phyloP scores from a whole-genome alignment of 2,888 invertebrate species.

The Agapostemon virescens region DNA sequence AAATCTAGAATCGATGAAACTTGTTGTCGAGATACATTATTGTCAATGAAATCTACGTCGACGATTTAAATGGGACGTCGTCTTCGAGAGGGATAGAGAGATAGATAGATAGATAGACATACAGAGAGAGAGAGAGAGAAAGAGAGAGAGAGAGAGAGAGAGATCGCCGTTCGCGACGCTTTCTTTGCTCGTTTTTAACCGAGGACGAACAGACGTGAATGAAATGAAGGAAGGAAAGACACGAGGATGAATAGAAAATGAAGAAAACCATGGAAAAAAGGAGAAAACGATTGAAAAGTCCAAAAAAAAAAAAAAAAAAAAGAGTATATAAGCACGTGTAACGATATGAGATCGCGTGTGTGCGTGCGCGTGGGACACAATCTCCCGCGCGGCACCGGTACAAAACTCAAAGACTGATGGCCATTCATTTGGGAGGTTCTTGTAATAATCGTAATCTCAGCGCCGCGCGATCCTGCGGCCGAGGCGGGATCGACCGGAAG shows the following conservation, averaged over 20 bases:
- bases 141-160: neutral
- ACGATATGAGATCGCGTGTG: conserved; percentile 33
- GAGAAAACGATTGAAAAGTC: neutral
- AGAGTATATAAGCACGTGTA: neutral
- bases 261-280: neutral
- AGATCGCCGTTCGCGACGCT: conserved; percentile 8
- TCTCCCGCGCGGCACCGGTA: conserved; percentile 37
- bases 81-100: neutral
- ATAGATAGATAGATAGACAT: too few species aligned
- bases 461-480: conserved; percentile 47
- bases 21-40: neutral
- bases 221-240: neutral
- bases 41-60: neutral
- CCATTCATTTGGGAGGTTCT: conserved; percentile 74
- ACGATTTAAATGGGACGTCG: neutral
- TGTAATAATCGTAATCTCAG: conserved; percentile 70
- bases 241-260: too few species aligned
- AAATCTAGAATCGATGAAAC: neutral
- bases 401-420: conserved; percentile 68
- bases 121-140: neutral
- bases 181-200: conserved; percentile 16
- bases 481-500: conserved; percentile 50
- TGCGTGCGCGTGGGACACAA: neutral
- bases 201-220: neutral
- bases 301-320: neutral